These are phyloP conservation scores for Hemicrepidius hirtus DNA, from an alignment of 2,888 invertebrate genomes.

Conservation along the genomic window DNA sequence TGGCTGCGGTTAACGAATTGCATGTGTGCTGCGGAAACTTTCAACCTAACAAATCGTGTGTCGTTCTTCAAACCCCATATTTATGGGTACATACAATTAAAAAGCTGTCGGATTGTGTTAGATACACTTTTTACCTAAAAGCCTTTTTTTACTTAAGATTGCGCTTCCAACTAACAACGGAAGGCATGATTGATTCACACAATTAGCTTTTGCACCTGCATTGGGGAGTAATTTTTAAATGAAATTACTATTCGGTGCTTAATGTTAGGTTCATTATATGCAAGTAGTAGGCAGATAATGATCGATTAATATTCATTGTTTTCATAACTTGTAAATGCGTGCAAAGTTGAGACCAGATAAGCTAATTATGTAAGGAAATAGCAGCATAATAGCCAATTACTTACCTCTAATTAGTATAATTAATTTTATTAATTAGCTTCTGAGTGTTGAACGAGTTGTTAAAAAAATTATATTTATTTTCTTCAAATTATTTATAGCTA, in stretches of 20 bases:
- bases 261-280: constrained; percentile 1
- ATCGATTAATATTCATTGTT: constrained; percentile 28
- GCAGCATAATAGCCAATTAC: constrained; percentile 16
- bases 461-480: not conserved
- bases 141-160: constrained; percentile 13
- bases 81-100: constrained; percentile 68
- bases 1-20: constrained; percentile 71
- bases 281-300: constrained; percentile 7
- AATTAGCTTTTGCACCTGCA: constrained; percentile 25
- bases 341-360: constrained; percentile 10
- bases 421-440: constrained; percentile 4
- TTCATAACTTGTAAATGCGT: constrained; percentile 15
- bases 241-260: constrained; percentile 4
- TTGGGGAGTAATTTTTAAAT: not conserved
- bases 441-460: not conserved
- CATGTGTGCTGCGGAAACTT: constrained; percentile 71
- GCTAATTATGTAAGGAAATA: constrained; percentile 17
- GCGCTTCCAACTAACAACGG: constrained; percentile 16
- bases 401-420: constrained; percentile 24
- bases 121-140: constrained; percentile 42
- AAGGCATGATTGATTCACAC: constrained; percentile 13
- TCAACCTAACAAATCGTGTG: constrained; percentile 72
- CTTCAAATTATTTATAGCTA: constrained; percentile 1
- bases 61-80: constrained; percentile 61
- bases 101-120: constrained; percentile 44